Base-by-base conservation (phyloP, 2,888 invertebrate genomes). In the Ernsta delagoae region DNA sequence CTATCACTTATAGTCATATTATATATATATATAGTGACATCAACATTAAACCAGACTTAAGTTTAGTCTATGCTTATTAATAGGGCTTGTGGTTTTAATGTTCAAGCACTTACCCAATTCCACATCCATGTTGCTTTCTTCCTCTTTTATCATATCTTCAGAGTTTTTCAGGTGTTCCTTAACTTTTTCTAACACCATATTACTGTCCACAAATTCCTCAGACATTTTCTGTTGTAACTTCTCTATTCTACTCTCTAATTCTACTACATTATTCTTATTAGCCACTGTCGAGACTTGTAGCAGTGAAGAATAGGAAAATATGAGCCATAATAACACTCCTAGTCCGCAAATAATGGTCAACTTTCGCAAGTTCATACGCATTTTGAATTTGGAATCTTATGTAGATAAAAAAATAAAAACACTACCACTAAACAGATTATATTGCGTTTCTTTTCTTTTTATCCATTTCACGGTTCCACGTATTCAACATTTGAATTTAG, bases 351-450 rank as follows among this genome's bases (percentile, higher is more conserved):
- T 74, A 53, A 86, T 64, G 4, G 83, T 75, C 53, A 89, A 68
- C 80, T 86, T 91, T 70, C 83, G 82, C 54, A 87, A 71, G 75
- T 90, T 89, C n/a, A 90, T 65, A 75, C 93, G 88, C 93, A 93
- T 93, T 78, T 82, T 90, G 73, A 45, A 24, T 9, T 16, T 39
- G 36, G 11, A 48, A 36, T 41, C 24, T 11, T 43, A 50, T 24
- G 11, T 24, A 67, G 12, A 43, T 11, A 41, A 45, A 67, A 59
- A 39, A 60, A 7, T 9, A 60, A 39, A 11, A 60, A 41, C 54
- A n/a, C 43, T 5, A 57, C 56, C 53, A 36, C 66, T 11, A 34
- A 48, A 43, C 43, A 54, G 53, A 48, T 9, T 12, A 2, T 48
- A 12, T 34, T 12, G n/a, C n/a, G 34, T 50, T 39, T 50, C 54